Conservation (phyloP, 64 coral and sea anemone genomes). For the Porites lutea region DNA sequence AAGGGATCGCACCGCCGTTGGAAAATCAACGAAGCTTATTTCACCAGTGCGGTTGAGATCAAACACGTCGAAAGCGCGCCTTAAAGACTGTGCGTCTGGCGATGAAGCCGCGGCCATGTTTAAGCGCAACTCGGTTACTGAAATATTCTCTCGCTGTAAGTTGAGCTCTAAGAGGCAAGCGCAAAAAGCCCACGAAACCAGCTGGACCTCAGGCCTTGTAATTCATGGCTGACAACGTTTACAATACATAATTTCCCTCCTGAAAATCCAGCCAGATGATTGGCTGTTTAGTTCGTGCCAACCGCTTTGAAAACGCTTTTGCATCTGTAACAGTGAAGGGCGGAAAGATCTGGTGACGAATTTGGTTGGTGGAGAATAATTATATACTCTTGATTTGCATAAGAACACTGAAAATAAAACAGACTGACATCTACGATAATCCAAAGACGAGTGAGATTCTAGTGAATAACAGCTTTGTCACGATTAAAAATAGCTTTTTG, state of each 20-base stretch:
- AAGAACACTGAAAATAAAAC: no score
- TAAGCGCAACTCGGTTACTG: not conserved
- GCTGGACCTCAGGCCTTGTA: conserved; percentile 3
- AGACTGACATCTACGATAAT: no score
- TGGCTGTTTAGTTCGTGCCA: not conserved
- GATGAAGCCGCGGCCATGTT: not conserved
- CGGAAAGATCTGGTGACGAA: no score
- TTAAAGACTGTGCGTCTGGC: not conserved
- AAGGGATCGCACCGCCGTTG: conserved; percentile 47
- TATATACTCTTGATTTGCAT: no score
- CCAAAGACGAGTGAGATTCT: no score
- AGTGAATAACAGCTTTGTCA: no score
- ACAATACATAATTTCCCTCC: conserved; percentile 35
- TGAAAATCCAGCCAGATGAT: conserved; percentile 9
- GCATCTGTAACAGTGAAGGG: not conserved
- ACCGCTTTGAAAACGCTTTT: not conserved
- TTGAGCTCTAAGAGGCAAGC: not conserved
- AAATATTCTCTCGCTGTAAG: not conserved
- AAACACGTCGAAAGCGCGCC: conserved; percentile 63
- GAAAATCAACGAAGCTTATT: conserved; percentile 67
- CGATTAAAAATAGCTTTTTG: no score
- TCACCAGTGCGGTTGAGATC: conserved; percentile 68
- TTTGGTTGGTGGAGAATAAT: no score
- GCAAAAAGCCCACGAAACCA: not conserved
- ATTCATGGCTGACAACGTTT: conserved; percentile 7